These are phyloP conservation scores for Tetraneura akinire DNA, from an alignment of 1,140 invertebrate species.

Conservation along the genomic window DNA sequence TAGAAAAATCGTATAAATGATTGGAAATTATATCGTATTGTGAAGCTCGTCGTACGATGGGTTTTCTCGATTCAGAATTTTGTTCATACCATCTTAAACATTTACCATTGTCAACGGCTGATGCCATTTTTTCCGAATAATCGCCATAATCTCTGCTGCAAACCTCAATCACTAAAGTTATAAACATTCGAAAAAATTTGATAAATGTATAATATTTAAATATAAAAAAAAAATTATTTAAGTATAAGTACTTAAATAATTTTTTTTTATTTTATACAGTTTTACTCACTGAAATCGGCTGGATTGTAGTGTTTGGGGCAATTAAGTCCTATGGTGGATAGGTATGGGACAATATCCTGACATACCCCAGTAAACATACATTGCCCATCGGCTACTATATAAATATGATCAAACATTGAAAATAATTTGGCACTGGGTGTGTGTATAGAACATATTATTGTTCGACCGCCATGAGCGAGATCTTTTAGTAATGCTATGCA, in stretches of 20 bases:
- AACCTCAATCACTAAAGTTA: constrained; percentile 73
- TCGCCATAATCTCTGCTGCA: constrained; percentile 73
- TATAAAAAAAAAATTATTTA: too few relatives aligned
- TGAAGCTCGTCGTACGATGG: constrained; percentile 29
- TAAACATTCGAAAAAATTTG: constrained; percentile 35
- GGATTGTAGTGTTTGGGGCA: constrained; percentile 80
- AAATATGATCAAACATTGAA: constrained; percentile 75
- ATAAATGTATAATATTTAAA: too few relatives aligned
- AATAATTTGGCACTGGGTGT: constrained; percentile 83
- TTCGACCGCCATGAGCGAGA: constrained; percentile 78
- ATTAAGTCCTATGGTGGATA: constrained; percentile 67
- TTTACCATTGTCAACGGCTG: constrained; percentile 66
- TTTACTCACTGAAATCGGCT: constrained; percentile 75
- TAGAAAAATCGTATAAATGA: constrained; percentile 62
- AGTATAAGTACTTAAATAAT: too few relatives aligned
- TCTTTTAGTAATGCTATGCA: constrained; percentile 74
- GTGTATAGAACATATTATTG: constrained; percentile 88
- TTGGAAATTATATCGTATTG: constrained; percentile 52
- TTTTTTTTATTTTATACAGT: too few relatives aligned
- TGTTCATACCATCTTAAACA: constrained; percentile 60
- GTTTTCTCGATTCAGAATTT: constrained; percentile 51
- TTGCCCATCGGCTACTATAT: constrained; percentile 72
- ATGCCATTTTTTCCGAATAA: constrained; percentile 66
- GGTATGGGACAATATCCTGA: constrained; percentile 69
- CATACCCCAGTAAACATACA: constrained; percentile 74